Conservation (phyloP, 2,888 invertebrate species). For the Sinodicranocentrus sp. region DNA sequence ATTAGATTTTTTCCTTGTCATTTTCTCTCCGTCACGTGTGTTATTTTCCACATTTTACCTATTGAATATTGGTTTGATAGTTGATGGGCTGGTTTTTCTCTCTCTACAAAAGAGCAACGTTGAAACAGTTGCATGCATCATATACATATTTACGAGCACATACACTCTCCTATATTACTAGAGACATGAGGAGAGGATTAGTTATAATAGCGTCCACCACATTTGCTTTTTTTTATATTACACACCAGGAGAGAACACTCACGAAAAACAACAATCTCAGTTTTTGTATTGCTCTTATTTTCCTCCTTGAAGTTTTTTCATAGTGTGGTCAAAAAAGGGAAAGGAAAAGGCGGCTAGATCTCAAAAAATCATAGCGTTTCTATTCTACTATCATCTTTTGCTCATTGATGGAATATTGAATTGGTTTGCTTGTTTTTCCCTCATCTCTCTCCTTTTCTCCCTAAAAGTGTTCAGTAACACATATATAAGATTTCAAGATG, state of each 20-base stretch:
- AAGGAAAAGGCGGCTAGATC: constrained; percentile 34
- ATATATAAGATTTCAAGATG: constrained; percentile 65
- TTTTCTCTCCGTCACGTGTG: constrained; percentile 38
- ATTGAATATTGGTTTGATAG: constrained; percentile 49
- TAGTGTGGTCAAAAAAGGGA: constrained; percentile 38
- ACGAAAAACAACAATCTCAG: constrained; percentile 32
- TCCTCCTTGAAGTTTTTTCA: background rate
- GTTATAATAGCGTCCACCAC: constrained; percentile 76
- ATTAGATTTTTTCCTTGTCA: constrained; percentile 11
- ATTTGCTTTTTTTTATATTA: constrained; percentile 75
- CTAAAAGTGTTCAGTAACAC: constrained; percentile 61
- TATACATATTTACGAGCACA: constrained; percentile 1
- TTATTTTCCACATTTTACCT: constrained; percentile 51
- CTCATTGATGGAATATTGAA: constrained; percentile 55
- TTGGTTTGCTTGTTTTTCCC: constrained; percentile 35
- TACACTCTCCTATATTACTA: background rate
- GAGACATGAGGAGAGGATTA: constrained; percentile 48
- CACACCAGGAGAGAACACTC: constrained; percentile 30
- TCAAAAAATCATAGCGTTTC: constrained; percentile 37
- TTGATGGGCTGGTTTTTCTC: constrained; percentile 39
- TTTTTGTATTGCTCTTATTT: constrained; percentile 12
- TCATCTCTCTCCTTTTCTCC: background rate
- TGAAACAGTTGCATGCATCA: constrained; percentile 43
- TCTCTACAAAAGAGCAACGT: constrained; percentile 8
- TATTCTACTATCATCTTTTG: background rate